Conservation (phyloP, 2,113 vertebrate genomes). For the Leucoraja erinaceus region DNA sequence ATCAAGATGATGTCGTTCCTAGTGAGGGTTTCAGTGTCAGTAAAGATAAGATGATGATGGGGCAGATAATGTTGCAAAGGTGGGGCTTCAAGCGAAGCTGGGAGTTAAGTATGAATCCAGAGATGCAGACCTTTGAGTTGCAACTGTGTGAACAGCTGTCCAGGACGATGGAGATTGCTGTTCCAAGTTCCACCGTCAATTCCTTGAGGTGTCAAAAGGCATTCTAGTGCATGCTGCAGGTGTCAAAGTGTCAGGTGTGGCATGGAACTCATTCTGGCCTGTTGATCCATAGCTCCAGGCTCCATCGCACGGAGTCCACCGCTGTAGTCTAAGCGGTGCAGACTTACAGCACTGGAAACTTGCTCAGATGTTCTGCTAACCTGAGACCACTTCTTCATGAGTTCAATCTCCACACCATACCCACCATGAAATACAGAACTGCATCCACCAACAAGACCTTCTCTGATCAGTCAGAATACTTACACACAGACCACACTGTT, state of each 20-base stretch:
- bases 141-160: background rate
- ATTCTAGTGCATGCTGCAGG: background rate
- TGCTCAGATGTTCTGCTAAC: background rate
- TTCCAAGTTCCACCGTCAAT: background rate
- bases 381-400: background rate
- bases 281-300: background rate
- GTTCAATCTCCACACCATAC: background rate
- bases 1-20: background rate
- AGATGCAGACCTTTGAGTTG: background rate
- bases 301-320: background rate
- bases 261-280: background rate
- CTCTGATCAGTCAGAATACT: background rate
- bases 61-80: background rate
- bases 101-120: background rate
- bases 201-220: background rate
- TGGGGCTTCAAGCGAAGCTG: background rate
- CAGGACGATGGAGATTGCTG: background rate
- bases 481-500: background rate
- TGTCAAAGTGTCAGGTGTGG: background rate
- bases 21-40: background rate
- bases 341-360: background rate
- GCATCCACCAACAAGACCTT: background rate
- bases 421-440: background rate
- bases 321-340: background rate
- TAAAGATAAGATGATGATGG: background rate